Base-by-base conservation (phyloP, 1,140 invertebrate genomes). In the Acromyrmex charruanus region DNA sequence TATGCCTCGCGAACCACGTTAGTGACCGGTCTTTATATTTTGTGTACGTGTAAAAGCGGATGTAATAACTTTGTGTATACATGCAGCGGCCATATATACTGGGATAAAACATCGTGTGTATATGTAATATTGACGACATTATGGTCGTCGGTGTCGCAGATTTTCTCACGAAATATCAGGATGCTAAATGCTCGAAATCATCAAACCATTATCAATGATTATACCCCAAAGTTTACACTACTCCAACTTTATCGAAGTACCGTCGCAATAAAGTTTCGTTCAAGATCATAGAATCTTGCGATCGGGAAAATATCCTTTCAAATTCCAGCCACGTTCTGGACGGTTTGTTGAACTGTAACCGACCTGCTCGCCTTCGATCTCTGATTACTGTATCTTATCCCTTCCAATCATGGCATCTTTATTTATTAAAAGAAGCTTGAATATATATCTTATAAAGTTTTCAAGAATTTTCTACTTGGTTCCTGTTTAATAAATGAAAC, bases 11-110 rank as follows among this genome's bases (percentile, higher is more conserved):
- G 77, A 77, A 49, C n/a, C 51, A 49, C 85, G 77, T 84, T 79
- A 79, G 79, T 79, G 77, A 55, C 77, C 72, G 72, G 75, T 31
- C 88, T 90, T 90, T 90, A 89, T 89, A 87, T 87, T 75, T 75
- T 88, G 72, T 74, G 85, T 79, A 59, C 53, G 28, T 74, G 72
- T 87, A 85, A 89, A 89, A 85, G 74, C 85, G 59, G 25, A 77
- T 28, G 49, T 87, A 87, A 90, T 90, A 85, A 87, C 74, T 49
- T 82, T 16, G 68, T 72, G 7, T n/a, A 51, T 51, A 69, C 4
- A 16, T 10, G 59, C 14, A 16, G 25, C 66, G 35, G 39, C 21
- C 5, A 2, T 39, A 9, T 81, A 72, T 59, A 81, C 21, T 28
- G 31, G 55, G 6, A 21, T 18, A 28, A 9, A 31, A 31, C 9